A percentile compares a stretch with the other conserved stretches of the same genome.
These are phyloP conservation scores for Tragelaphus strepsiceros DNA, from an alignment of 2,113 vertebrate genomes.

Conservation along the genomic window DNA sequence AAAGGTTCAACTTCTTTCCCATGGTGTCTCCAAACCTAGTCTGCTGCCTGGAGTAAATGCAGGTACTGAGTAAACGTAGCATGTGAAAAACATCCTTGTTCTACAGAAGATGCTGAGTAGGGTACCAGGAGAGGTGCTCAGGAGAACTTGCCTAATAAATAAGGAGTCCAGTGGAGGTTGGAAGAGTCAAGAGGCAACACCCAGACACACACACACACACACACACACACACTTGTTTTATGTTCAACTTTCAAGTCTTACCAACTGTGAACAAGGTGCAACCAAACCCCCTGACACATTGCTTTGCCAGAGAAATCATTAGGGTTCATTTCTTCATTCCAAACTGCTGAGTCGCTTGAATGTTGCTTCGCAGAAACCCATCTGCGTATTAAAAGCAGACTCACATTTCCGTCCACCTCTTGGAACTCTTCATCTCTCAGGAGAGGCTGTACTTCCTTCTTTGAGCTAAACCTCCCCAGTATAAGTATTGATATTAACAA, in stretches of 20 bases:
- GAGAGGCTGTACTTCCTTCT: background rate
- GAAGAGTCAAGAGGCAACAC: too few species aligned
- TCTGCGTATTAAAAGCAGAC: background rate
- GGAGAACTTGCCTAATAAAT: background rate
- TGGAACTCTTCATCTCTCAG: background rate
- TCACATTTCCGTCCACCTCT: background rate
- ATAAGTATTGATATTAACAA: background rate
- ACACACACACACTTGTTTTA: background rate
- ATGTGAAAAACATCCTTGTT: fast-evolving
- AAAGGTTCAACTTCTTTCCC: background rate
- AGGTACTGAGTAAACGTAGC: background rate
- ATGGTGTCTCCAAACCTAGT: background rate
- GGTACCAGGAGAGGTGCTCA: background rate
- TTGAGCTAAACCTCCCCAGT: background rate
- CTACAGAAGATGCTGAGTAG: background rate
- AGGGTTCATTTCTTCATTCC: background rate
- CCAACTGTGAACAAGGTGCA: background rate
- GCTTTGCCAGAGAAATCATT: fast-evolving
- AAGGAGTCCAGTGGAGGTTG: background rate
- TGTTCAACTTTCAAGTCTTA: background rate
- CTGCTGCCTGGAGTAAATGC: fast-evolving
- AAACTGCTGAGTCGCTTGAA: background rate
- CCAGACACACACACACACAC: background rate
- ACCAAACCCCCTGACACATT: fast-evolving
- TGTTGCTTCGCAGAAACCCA: background rate